Conservation (phyloP, 23 tunicate genomes). For the Phallusia fumigata region DNA sequence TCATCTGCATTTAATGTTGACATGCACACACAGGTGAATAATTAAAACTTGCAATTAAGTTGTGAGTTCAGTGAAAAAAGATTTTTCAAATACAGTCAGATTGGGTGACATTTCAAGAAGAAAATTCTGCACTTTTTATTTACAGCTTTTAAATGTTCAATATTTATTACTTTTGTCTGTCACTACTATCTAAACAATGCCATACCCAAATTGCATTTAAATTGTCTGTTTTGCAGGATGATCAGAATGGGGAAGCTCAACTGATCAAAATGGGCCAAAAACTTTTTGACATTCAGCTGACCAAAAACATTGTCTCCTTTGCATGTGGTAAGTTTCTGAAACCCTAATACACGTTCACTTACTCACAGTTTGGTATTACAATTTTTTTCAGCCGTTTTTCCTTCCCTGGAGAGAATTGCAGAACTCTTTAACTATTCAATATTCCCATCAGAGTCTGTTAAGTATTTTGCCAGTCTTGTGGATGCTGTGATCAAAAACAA, state of each 20-base stretch:
- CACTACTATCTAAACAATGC: too few species aligned
- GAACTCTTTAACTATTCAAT: not conserved
- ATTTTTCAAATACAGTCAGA: too few species aligned
- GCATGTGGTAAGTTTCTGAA: not conserved
- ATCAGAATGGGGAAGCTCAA: not conserved
- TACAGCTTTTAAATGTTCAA: too few species aligned
- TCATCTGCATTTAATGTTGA: slow-evolving; percentile 56
- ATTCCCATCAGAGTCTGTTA: slow-evolving; percentile 6
- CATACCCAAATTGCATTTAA: not conserved
- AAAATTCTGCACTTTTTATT: too few species aligned
- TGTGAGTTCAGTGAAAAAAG: not conserved
- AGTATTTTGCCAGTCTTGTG: slow-evolving; percentile 3
- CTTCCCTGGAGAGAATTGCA: not conserved
- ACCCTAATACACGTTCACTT: not conserved
- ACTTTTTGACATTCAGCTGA: not conserved
- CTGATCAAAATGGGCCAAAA: not conserved
- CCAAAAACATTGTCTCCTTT: not conserved
- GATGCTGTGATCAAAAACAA: slow-evolving; percentile 5
- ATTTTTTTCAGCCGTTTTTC: not conserved
- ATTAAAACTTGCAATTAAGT: not conserved
- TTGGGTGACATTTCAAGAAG: too few species aligned
- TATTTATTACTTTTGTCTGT: too few species aligned
- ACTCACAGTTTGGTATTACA: too few species aligned
- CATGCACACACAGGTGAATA: slow-evolving; percentile 22
- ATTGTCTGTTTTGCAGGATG: not conserved